A percentile compares a stretch with the other conserved stretches of the same genome.
Conservation (phyloP, 2,888 invertebrate species). For the Nezara viridula region DNA sequence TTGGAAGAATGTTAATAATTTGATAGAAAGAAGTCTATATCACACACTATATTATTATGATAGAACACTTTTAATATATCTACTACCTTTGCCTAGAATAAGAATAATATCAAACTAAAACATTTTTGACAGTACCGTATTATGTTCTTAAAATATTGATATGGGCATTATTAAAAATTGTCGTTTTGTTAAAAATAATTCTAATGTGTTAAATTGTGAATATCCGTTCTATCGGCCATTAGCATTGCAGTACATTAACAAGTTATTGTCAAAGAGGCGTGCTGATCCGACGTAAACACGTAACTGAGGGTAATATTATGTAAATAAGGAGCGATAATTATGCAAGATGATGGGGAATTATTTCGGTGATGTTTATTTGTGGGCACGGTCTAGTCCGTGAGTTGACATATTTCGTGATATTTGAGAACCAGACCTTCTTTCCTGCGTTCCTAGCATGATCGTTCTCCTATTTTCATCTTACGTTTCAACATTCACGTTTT, state of each 20-base stretch:
- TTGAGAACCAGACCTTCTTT: not conserved
- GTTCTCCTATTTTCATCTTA: not conserved
- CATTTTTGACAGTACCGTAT: no score
- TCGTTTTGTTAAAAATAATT: no score
- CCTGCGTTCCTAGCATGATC: not conserved
- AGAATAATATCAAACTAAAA: no score
- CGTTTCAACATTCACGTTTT: not conserved
- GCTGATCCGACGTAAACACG: not conserved
- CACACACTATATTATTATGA: no score
- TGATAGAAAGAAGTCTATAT: no score
- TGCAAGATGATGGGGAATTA: not conserved
- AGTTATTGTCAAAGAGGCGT: not conserved
- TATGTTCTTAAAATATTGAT: no score
- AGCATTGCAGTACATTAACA: not conserved
- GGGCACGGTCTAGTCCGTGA: not conserved
- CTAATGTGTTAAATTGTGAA: no score
- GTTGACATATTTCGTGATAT: constrained; percentile 15
- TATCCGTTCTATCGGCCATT: no score
- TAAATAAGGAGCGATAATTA: not conserved
- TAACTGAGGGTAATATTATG: not conserved
- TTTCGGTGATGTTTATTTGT: not conserved
- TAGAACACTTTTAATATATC: no score
- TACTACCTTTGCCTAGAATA: no score
- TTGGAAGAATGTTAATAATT: no score
- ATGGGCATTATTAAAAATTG: no score